phyloP scores from a whole-genome alignment of 92 coral and sea anemone species.

The Parazoanthus atlanticus region DNA sequence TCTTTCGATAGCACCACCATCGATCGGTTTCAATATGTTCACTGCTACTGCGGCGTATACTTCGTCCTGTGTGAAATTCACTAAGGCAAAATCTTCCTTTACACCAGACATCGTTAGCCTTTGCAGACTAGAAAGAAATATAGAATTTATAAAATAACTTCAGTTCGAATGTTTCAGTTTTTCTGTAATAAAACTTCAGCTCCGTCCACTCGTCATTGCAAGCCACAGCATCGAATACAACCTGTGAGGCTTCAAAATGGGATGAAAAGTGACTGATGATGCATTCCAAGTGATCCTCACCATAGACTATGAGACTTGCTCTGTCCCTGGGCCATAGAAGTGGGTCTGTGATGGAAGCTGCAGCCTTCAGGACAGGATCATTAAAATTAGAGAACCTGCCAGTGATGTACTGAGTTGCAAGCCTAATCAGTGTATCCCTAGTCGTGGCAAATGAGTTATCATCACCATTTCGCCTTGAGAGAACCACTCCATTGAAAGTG shows the following conservation, averaged over 20 bases:
- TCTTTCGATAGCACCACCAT: no score
- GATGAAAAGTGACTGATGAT: slow-evolving; percentile 8
- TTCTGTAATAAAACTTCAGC: slow-evolving; percentile 40
- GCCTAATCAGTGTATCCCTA: neutral
- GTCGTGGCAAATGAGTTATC: slow-evolving; percentile 32
- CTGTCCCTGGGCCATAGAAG: neutral
- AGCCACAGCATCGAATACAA: slow-evolving; percentile 6
- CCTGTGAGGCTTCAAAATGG: slow-evolving; percentile 15
- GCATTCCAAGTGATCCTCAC: neutral
- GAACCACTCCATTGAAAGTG: slow-evolving; percentile 4
- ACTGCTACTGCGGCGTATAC: neutral
- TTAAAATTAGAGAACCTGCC: slow-evolving; percentile 2
- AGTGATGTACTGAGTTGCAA: no score
- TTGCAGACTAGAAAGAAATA: no score
- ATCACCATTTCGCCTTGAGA: slow-evolving; percentile 38
- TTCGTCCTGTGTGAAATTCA: no score
- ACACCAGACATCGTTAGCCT: no score
- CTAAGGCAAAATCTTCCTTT: no score
- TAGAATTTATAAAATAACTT: no score
- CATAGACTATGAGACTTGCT: slow-evolving; percentile 3
- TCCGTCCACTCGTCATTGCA: slow-evolving; percentile 50
- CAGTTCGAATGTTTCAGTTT: no score
- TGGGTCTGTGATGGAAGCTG: slow-evolving; percentile 29
- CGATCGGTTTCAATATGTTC: neutral
- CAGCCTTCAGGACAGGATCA: slow-evolving; percentile 29